Evolutionary conservation across 2,113 vertebrate species (phyloP).

Genomic region (Chauna torquata): DNA sequence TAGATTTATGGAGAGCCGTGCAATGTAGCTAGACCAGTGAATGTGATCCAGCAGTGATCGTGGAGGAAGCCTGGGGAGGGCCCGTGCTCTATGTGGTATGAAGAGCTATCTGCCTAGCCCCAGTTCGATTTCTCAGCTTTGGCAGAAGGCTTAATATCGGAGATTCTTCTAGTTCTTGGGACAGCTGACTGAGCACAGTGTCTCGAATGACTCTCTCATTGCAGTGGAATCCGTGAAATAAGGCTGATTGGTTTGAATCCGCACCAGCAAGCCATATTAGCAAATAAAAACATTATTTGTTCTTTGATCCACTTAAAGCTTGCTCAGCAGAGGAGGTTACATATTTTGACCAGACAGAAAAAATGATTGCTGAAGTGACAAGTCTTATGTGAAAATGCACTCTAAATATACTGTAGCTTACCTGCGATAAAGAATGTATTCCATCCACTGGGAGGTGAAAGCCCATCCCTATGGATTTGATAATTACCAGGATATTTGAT

Average conservation of each 20-base stretch:
- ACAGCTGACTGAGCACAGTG: not conserved
- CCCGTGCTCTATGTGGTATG: rapidly evolving
- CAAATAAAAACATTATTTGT: not conserved
- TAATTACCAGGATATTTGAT: conserved; percentile 87
- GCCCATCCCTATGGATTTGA: conserved; percentile 94
- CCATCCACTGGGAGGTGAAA: conserved; percentile 95
- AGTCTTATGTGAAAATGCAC: not conserved
- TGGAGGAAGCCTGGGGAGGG: not conserved
- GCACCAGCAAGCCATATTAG: not conserved
- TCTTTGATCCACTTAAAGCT: not conserved
- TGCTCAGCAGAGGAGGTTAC: not conserved
- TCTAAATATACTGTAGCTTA: conserved; percentile 56
- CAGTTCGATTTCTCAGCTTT: rapidly evolving
- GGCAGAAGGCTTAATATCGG: not conserved
- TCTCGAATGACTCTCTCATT: rapidly evolving
- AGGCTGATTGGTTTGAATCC: not conserved
- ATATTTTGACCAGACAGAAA: not conserved
- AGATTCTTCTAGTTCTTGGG: not conserved
- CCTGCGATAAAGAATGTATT: conserved; percentile 87
- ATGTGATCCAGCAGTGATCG: not conserved
- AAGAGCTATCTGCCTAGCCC: not conserved
- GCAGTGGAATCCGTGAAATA: not conserved
- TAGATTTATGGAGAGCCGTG: not conserved
- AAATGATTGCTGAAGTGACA: not conserved
- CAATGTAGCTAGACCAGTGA: not conserved